Evolutionary conservation across 2,113 vertebrate species (phyloP), one percentile per base, ranked within the genome.

Genomic region (Stegostoma tigrinum): DNA sequence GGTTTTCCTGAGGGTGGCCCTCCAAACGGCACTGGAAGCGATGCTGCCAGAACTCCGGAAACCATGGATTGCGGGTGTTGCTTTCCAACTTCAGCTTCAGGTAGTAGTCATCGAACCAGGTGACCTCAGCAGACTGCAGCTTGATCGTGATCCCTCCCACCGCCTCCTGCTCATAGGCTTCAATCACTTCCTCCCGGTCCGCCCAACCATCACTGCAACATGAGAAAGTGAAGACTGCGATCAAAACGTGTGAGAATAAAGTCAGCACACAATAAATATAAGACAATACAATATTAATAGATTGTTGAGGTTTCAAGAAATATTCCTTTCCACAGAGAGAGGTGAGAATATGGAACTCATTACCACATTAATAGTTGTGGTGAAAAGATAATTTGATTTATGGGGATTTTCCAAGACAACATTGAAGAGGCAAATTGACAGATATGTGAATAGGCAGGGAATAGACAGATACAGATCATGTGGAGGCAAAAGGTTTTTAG

Each of bases 61-160:
- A 99, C 99, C 99, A 99, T 0, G 99, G 99, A 96, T 99, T 99
- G 96, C 99, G 98, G 0, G 97, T 98, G 96, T 99, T 99, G 72
- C 97, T 98, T 96, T 99, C 98, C 97, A 99, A 97, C 0, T 97
- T 98, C 96, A 99, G 97, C 96, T 98, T 99, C 97, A 99, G 98
- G 97, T 98, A 99, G 97, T 99, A 99, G 96, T 99, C 98, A 75
- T 99, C 98, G 95, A 99, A 99, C 0, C 99, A 97, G 96, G 97
- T 98, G 95, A 99, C 99, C 96, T 99, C 98, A 52, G 98, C 98
- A 45, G 99, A 99, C 95, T 99, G 99, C 83, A 99, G 98, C 96
- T 99, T 99, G 97, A 99, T 99, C 0, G 99, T 99, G 97, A 99
- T 99, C 66, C 99, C 99, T 75, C 99, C 98, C 0, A 99, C 98